Percentiles rank a stretch among this genome's conserved stretches.
Conservation (phyloP, 2,113 vertebrate genomes). For the Etheostoma cragini region DNA sequence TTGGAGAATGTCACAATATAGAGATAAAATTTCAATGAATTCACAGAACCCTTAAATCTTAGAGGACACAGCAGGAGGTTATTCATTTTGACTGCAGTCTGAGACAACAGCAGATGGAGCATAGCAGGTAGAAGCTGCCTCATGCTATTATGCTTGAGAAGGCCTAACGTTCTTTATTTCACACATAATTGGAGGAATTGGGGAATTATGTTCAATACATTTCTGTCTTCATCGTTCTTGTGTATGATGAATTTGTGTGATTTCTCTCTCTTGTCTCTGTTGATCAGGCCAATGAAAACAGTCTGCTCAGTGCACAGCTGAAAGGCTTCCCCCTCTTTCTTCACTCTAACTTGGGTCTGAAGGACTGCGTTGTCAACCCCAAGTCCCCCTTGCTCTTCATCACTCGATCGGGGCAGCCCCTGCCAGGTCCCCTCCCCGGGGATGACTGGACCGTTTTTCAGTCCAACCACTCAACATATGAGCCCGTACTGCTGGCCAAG, state of each 20-base stretch:
- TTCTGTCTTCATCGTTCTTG: constrained; percentile 61
- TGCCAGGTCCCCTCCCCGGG: constrained; percentile 92
- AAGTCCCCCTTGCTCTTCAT: constrained; percentile 96
- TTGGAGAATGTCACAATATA: constrained; percentile 29
- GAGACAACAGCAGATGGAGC: constrained; percentile 62
- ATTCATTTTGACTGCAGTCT: constrained; percentile 62
- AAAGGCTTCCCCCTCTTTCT: constrained; percentile 98
- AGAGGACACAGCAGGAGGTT: constrained; percentile 65
- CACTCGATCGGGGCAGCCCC: constrained; percentile 91
- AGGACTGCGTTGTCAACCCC: constrained; percentile 96
- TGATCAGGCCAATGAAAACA: constrained; percentile 96
- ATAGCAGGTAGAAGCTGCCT: constrained; percentile 73
- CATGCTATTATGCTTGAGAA: constrained; percentile 63
- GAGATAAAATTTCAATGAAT: constrained; percentile 52
- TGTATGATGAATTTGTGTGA: constrained; percentile 60
- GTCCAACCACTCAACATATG: constrained; percentile 97
- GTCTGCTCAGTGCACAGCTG: constrained; percentile 95
- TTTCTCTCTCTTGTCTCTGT: constrained; percentile 54
- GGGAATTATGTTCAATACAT: constrained; percentile 60
- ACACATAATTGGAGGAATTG: constrained; percentile 68
- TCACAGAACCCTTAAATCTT: constrained; percentile 39
- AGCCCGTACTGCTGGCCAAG: constrained; percentile 94
- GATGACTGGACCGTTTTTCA: constrained; percentile 99
- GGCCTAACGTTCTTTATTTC: constrained; percentile 74
- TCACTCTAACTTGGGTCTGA: constrained; percentile 95